A percentile compares a stretch with the other conserved stretches of the same genome.
These are phyloP conservation scores for Hirundo rustica DNA, from an alignment of 2,797 vertebrate species.

Conservation along the genomic window DNA sequence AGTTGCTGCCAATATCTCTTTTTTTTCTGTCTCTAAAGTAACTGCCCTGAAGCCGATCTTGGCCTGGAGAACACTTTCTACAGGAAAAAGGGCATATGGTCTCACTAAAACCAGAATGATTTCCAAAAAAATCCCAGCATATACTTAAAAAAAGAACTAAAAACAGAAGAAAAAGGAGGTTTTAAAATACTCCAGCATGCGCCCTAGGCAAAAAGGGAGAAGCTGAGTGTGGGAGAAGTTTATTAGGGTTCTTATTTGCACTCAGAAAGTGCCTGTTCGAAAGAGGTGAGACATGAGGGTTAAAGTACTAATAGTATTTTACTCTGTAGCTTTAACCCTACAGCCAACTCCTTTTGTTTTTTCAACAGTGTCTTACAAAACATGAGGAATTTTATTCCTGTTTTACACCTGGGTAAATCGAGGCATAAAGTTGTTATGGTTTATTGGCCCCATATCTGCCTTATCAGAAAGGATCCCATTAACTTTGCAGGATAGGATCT, in stretches of 20 bases:
- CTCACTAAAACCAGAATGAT: background rate
- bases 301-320: conserved; percentile 22
- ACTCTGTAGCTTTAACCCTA: background rate
- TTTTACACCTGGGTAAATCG: conserved; percentile 56
- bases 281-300: background rate
- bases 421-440: conserved; percentile 33
- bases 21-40: background rate
- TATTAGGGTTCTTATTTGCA: background rate
- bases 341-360: background rate
- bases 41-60: background rate
- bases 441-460: conserved; percentile 38
- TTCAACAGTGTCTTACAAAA: conserved; percentile 2
- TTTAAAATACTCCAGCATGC: background rate
- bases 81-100: background rate
- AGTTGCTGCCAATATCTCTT: background rate
- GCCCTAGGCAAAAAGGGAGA: background rate
- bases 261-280: rapidly evolving
- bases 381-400: conserved; percentile 13
- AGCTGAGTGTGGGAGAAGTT: background rate
- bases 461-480: conserved; percentile 54
- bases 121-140: background rate
- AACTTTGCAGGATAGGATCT: conserved; percentile 22
- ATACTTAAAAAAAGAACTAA: background rate
- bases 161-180: background rate
- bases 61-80: background rate